Conservation (phyloP, 2,113 vertebrate genomes). For the Uria lomvia region DNA sequence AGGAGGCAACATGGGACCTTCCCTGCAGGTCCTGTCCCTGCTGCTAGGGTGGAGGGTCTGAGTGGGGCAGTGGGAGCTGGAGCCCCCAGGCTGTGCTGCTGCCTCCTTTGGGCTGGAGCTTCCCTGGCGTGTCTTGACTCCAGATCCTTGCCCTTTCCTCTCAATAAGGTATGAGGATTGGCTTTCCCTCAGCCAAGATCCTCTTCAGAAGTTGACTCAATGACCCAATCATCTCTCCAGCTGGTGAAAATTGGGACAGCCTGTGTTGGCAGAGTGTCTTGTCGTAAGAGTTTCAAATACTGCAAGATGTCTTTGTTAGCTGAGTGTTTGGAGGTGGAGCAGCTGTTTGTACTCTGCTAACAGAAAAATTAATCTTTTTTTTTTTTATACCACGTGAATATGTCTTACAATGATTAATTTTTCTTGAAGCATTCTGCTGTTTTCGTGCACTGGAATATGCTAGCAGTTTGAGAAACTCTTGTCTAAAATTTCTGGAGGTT, state of each 20-base stretch:
- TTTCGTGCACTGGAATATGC: not conserved
- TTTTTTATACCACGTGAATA: not conserved
- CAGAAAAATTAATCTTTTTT: not conserved
- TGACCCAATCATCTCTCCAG: not conserved
- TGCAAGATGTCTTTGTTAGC: not conserved
- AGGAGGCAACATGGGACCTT: not conserved
- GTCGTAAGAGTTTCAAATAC: not conserved
- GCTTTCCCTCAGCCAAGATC: not conserved
- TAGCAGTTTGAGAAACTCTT: not conserved
- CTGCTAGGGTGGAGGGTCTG: not conserved
- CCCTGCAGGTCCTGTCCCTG: not conserved
- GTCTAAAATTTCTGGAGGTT: not conserved
- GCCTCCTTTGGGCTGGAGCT: not conserved
- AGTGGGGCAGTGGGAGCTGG: fast-evolving
- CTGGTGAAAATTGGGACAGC: not conserved
- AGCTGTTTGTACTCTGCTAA: not conserved
- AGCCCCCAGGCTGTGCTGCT: not conserved
- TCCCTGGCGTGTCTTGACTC: not conserved
- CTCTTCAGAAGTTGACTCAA: not conserved
- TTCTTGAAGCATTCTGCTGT: not conserved
- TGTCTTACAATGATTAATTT: not conserved
- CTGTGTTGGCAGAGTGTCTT: not conserved
- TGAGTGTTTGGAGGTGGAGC: not conserved
- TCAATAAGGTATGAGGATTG: not conserved
- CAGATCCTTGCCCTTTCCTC: not conserved